Conservation (phyloP, 1,140 invertebrate genomes). For the Brevipalpus yothersi region DNA sequence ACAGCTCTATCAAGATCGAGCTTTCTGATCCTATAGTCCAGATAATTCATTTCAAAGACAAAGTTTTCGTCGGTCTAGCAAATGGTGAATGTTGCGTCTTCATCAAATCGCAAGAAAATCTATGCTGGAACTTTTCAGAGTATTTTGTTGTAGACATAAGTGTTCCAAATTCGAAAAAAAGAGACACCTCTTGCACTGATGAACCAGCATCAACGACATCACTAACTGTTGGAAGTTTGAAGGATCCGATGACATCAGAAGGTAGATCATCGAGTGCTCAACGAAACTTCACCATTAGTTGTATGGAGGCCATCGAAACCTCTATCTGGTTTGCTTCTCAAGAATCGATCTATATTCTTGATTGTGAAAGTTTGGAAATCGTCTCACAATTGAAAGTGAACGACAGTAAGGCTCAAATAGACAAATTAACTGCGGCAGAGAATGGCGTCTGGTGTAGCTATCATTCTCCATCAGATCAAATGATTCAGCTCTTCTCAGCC, state of each 20-base stretch:
- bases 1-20: too few species aligned
- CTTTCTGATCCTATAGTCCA: conserved; percentile 33
- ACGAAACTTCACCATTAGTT: conserved; percentile 34
- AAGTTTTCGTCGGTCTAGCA: conserved; percentile 78
- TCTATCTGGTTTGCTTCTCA: conserved; percentile 93
- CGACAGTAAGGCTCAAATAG: conserved; percentile 89
- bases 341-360: conserved; percentile 80
- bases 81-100: conserved; percentile 34
- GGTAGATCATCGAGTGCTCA: too few species aligned
- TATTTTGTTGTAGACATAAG: conserved; percentile 8
- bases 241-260: too few species aligned
- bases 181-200: not conserved
- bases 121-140: conserved; percentile 6
- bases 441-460: too few species aligned
- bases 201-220: not conserved
- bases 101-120: not conserved
- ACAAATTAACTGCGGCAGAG: too few species aligned
- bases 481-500: conserved; percentile 83
- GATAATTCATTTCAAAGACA: conserved; percentile 70
- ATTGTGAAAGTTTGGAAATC: conserved; percentile 52
- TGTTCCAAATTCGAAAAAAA: not conserved
- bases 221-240: not conserved
- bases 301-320: conserved; percentile 55
- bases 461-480: too few species aligned
- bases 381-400: conserved; percentile 63